Conservation (phyloP, 2,113 vertebrate genomes). For the Albula glossodonta region DNA sequence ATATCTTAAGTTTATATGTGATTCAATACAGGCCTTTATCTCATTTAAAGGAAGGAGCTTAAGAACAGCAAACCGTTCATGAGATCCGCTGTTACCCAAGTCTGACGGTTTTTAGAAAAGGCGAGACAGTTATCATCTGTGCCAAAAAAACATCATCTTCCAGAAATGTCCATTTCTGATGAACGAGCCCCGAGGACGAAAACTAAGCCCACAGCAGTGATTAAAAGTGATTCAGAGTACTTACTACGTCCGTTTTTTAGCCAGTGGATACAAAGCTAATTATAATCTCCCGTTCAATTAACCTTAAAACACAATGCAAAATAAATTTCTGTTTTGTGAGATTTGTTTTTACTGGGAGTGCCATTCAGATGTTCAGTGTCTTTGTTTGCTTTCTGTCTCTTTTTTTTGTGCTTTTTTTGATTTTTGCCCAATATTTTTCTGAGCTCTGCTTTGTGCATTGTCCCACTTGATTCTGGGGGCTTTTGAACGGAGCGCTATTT, state of each 20-base stretch:
- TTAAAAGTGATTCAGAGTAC: not conserved
- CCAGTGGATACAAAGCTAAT: not conserved
- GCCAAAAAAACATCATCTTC: not conserved
- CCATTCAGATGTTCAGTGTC: not conserved
- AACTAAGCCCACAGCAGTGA: not conserved
- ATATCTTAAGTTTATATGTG: no score
- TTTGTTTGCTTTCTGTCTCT: not conserved
- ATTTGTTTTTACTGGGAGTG: not conserved
- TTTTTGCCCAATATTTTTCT: not conserved
- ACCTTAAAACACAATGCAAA: not conserved
- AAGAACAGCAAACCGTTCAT: no score
- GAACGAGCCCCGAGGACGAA: not conserved
- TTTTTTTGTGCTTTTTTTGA: constrained; percentile 6
- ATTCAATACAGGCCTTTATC: no score
- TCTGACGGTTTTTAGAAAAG: not conserved
- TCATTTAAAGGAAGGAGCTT: no score
- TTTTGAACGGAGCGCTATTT: not conserved
- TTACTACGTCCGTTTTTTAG: not conserved
- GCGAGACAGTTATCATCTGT: not conserved
- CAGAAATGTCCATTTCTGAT: not conserved
- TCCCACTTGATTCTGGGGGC: not conserved
- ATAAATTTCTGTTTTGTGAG: not conserved
- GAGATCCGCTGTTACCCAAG: not conserved
- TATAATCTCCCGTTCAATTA: not conserved
- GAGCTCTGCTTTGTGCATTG: not conserved